Percentiles rank a stretch among this genome's conserved stretches.
phyloP scores from a whole-genome alignment of 2,113 vertebrate genomes.

The Stegostoma tigrinum region DNA sequence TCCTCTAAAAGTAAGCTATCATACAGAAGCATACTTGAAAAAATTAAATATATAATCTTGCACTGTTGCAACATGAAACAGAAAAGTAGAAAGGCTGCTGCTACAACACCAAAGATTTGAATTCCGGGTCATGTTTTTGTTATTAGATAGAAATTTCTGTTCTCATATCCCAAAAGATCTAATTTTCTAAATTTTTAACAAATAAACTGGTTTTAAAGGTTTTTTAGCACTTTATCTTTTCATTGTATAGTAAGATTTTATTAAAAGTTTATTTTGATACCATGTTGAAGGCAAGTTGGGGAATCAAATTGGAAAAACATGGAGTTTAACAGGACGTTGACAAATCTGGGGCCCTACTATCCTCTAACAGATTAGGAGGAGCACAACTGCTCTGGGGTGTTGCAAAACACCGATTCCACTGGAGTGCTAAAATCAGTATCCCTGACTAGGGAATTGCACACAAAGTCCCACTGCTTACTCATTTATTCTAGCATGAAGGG shows the following conservation, averaged over 20 bases:
- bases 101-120: background rate
- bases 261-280: background rate
- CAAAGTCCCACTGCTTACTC: background rate
- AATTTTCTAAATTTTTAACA: too few relatives aligned
- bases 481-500: background rate
- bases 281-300: background rate
- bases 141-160: background rate
- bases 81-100: background rate
- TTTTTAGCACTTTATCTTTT: too few relatives aligned
- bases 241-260: too few relatives aligned
- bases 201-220: background rate
- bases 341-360: background rate
- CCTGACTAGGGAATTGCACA: background rate
- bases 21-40: conserved; percentile 24
- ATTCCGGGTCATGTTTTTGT: background rate
- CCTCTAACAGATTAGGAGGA: background rate
- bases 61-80: background rate
- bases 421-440: background rate
- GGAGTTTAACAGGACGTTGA: background rate
- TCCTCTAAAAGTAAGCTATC: conserved; percentile 86
- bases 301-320: background rate
- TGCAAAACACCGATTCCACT: background rate
- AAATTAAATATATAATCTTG: background rate
- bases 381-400: background rate
- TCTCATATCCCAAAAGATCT: background rate